Conservation (phyloP, 2,888 invertebrate species). For the Acronicta leporina region DNA sequence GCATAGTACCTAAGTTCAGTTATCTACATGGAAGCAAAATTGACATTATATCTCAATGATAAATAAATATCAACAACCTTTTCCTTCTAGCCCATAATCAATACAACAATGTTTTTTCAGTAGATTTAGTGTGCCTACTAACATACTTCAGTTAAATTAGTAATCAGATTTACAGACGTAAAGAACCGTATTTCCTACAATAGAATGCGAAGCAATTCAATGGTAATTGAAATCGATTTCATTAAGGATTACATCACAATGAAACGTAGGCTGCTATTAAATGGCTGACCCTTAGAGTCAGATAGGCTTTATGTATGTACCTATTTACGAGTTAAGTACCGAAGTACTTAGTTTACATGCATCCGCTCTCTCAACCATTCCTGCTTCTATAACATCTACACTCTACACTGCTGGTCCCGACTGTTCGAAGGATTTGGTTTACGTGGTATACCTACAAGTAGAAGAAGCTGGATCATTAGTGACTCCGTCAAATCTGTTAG, state of each 20-base stretch:
- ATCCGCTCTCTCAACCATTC: no score
- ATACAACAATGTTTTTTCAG: not conserved
- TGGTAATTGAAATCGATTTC: slow-evolving; percentile 27
- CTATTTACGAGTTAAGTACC: not conserved
- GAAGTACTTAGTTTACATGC: not conserved
- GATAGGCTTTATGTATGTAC: not conserved
- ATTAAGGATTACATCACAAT: slow-evolving; percentile 19
- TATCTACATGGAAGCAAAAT: not conserved
- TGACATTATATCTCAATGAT: not conserved
- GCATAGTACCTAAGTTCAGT: no score
- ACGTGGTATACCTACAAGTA: no score
- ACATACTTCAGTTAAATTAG: not conserved
- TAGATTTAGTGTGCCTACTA: not conserved
- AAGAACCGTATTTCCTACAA: not conserved
- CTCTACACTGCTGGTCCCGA: no score
- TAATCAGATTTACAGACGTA: not conserved
- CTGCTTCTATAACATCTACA: no score
- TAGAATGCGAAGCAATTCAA: slow-evolving; percentile 9
- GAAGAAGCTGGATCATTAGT: no score
- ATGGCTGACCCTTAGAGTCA: slow-evolving; percentile 6
- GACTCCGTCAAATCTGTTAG: no score
- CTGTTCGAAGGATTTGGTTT: no score
- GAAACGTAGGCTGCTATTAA: slow-evolving; percentile 27
- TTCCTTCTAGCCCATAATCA: not conserved
- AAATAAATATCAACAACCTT: not conserved